Evolutionary conservation across 2,888 invertebrate species (phyloP), one percentile per base, ranked within the genome.

Genomic region (Limnephilus auricula): DNA sequence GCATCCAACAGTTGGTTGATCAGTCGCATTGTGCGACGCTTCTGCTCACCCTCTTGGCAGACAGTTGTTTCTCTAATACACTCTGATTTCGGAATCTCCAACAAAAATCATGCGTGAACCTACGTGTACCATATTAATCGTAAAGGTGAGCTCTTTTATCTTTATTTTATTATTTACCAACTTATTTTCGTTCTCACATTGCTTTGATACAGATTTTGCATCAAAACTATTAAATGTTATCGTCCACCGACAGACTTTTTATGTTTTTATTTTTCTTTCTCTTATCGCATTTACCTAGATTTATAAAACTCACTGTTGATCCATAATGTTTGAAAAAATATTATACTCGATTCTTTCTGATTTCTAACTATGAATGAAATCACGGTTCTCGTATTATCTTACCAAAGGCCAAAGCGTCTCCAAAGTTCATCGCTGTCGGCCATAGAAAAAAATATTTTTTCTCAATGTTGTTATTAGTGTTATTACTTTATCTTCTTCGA

Each of bases 361-460:
- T 50, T 50, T 50, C 50, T 50, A 45, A 86, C 90, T 80, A 90
- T 86, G 90, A 90, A 90, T 90, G 86, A 86, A 90, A 85, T 37
- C 90, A 87, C 25, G 87, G 85, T 86, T 87, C 45, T 25, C 31
- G 79, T n/a, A 83, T 18, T n/a, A 83, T 83, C 83, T 83, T 34
- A 25, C 37, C 32, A 83, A 83, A 83, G 83, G 83, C n/a, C 65
- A 65, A 65, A 65, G 45, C n/a, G 86, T 40, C 78, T 31, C 45
- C 89, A 86, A 82, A 89, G 89, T 86, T 91, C 91, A 86, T 78
- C 37, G 80, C 91, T 91, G 89, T 86, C 91, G 31, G 79, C 78
- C 89, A 45, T 65, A 65, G 65, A 25, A 65, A 65, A 65, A 65
- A 9, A 65, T n/a, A n/a, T 86, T 30, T 86, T 50, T 86, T 50